Conservation (phyloP, 2,797 vertebrate species). For the Silurus aristotelis region DNA sequence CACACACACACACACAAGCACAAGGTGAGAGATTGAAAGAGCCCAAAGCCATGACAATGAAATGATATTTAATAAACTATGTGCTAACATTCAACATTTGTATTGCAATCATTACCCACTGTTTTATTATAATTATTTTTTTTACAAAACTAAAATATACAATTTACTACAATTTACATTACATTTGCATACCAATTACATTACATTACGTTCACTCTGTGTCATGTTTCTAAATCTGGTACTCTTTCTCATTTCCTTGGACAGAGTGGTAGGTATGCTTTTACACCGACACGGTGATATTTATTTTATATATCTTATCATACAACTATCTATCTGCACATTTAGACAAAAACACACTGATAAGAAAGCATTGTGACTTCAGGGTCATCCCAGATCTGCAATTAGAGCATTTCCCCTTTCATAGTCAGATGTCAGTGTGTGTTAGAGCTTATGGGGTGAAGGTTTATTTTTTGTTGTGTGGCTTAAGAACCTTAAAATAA, state of each 20-base stretch:
- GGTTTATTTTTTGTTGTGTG: background rate
- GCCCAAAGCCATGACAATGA: background rate
- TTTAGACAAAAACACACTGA: background rate
- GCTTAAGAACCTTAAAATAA: background rate
- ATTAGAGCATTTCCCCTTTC: background rate
- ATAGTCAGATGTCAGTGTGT: background rate
- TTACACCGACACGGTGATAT: background rate
- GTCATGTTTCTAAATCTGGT: background rate
- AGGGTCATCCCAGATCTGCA: background rate
- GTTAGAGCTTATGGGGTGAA: background rate
- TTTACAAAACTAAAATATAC: no score
- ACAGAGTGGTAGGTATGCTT: no score
- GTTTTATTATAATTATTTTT: background rate
- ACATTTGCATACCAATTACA: background rate
- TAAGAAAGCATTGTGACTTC: no score
- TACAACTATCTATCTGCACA: background rate
- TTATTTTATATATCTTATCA: no score
- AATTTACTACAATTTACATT: no score
- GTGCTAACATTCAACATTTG: background rate
- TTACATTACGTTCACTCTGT: background rate
- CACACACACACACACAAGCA: background rate
- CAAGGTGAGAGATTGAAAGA: background rate
- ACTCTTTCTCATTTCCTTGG: background rate
- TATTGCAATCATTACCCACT: background rate
- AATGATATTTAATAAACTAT: background rate